Percentiles rank a stretch among this genome's conserved stretches.
Evolutionary conservation across 2,113 vertebrate species (phyloP).

Genomic region (Corythornis madagascariensis): DNA sequence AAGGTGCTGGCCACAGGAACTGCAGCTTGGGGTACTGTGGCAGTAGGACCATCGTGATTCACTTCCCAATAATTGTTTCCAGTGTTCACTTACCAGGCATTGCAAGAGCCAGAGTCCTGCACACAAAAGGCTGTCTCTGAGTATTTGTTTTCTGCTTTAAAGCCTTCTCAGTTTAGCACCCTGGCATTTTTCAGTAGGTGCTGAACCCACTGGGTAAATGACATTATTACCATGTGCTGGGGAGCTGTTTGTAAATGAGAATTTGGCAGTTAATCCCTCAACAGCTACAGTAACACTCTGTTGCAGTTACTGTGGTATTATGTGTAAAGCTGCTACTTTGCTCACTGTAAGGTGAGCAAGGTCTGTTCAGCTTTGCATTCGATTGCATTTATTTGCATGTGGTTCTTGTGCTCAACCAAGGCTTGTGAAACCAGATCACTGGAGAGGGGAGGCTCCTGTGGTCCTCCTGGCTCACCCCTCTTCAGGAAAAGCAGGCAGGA

Average conservation of each 20-base stretch:
- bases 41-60: neutral
- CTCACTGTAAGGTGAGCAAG: neutral
- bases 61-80: neutral
- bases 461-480: neutral
- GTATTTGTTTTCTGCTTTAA: neutral
- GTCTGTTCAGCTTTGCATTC: neutral
- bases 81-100: neutral
- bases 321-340: neutral
- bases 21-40: neutral
- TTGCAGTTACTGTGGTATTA: neutral
- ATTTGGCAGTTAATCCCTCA: neutral
- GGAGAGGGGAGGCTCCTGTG: fast-evolving
- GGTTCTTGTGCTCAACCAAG: neutral
- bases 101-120: neutral
- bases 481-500: neutral
- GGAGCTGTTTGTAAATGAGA: neutral
- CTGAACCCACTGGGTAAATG: neutral
- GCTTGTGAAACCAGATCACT: neutral
- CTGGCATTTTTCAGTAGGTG: neutral
- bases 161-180: neutral
- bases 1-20: neutral
- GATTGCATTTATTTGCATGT: no score
- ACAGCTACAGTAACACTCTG: neutral
- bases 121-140: neutral
- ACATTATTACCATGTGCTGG: neutral